phyloP scores from a whole-genome alignment of 1,140 invertebrate species.

The Mesaphorura yosii region DNA sequence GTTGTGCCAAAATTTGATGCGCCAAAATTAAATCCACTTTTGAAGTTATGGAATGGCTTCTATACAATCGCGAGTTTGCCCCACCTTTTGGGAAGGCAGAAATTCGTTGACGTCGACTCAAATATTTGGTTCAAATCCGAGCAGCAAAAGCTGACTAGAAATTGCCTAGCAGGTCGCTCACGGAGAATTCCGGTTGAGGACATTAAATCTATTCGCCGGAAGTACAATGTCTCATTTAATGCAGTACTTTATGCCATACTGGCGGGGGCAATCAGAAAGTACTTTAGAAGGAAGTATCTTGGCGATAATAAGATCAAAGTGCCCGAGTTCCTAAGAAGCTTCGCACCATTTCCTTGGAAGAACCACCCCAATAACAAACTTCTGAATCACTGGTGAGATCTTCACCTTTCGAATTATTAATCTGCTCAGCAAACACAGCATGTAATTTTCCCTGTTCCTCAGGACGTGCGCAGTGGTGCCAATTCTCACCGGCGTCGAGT shows the following conservation, averaged over 20 bases:
- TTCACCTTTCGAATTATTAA: background rate
- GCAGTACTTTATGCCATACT: conserved; percentile 18
- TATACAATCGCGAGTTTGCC: conserved; percentile 5
- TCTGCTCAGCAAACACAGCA: background rate
- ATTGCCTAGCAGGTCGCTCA: conserved; percentile 11
- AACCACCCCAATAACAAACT: conserved; percentile 24
- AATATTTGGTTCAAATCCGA: conserved; percentile 19
- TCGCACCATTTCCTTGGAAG: conserved; percentile 19
- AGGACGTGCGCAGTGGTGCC: conserved; percentile 19
- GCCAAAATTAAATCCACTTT: background rate
- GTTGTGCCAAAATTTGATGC: background rate
- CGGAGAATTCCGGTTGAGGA: conserved; percentile 12
- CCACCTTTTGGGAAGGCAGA: conserved; percentile 14
- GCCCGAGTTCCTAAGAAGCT: conserved; percentile 17
- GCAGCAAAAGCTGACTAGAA: conserved; percentile 13
- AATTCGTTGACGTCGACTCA: conserved; percentile 11
- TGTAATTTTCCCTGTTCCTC: conserved; percentile 7
- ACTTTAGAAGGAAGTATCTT: conserved; percentile 6
- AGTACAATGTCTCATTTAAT: conserved; percentile 10
- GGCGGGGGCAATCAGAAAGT: conserved; percentile 17
- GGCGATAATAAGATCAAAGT: conserved; percentile 4
- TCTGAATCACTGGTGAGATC: conserved; percentile 25
- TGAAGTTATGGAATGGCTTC: background rate
- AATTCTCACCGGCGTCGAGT: conserved; percentile 4
- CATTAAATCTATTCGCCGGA: conserved; percentile 6